A percentile compares a stretch with the other conserved stretches of the same genome.
phyloP scores from a whole-genome alignment of 1,140 invertebrate genomes.

The Pogonomyrmex barbatus region DNA sequence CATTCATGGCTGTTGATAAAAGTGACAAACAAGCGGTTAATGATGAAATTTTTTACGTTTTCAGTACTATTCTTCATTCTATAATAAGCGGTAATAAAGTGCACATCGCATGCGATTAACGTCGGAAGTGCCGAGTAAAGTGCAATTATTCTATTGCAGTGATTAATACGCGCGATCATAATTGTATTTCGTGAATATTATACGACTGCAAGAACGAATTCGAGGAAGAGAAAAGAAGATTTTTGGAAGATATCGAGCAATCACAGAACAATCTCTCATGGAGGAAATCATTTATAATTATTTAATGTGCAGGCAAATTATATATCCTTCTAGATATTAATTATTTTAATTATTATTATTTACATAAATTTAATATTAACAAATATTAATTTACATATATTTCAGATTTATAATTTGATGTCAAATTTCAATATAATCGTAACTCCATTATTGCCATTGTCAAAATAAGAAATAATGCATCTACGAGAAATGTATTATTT shows the following conservation, averaged over 20 bases:
- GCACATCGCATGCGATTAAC: not conserved
- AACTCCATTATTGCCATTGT: no score
- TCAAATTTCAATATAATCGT: not conserved
- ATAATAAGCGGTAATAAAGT: not conserved
- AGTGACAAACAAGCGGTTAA: no score
- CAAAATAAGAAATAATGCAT: no score
- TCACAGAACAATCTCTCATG: not conserved
- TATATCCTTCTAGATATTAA: not conserved
- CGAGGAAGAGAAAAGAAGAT: not conserved
- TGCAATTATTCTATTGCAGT: not conserved
- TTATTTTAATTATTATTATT: not conserved
- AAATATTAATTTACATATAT: not conserved
- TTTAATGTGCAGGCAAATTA: not conserved
- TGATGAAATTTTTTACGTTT: no score
- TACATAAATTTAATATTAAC: no score
- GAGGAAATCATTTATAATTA: not conserved
- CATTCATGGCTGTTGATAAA: no score
- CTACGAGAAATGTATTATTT: no score
- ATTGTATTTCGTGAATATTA: not conserved
- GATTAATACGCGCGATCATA: not conserved
- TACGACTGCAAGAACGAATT: not conserved
- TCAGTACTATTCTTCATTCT: not conserved
- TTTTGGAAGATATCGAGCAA: not conserved
- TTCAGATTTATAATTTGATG: not conserved
- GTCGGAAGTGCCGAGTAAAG: not conserved